Base-by-base conservation (phyloP, 2,888 invertebrate species). In the Junonia oenone region DNA sequence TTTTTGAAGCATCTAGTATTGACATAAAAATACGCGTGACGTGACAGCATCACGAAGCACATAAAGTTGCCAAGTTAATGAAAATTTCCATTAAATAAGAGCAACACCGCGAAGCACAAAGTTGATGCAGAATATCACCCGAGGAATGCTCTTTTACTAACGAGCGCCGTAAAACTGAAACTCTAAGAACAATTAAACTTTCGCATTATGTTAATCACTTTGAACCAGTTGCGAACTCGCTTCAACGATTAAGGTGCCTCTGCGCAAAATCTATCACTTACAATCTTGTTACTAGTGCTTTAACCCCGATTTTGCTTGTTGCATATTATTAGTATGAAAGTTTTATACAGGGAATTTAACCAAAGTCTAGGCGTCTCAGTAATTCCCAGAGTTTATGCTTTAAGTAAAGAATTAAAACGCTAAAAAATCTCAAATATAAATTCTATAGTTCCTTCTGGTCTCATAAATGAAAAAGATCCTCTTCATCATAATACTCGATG, bases 81-180 rank as follows among this genome's bases (percentile, higher is more conserved):
- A 1, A 1, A 15, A 37, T n/a, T 33, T 37, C 35, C 6, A 38
- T 17, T 17, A 11, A 38, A n/a, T 11, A 38, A 38, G 17, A 38
- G 8, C n/a, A n/a, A n/a, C n/a, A n/a, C n/a, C n/a, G n/a, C n/a
- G n/a, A n/a, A n/a, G n/a, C n/a, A n/a, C n/a, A n/a, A n/a, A n/a
- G n/a, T n/a, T n/a, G n/a, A n/a, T n/a, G n/a, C 6, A 29, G 17
- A 48, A 45, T 45, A 49, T 49, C 27, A 55, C 35, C 35, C 35
- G 9, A n/a, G n/a, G 46, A 49, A 55, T 45, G 17, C 33, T 40
- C 17, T 48, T 22, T 45, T 33, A 27, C 17, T 65, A 63, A 67
- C 62, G 58, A 67, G 62, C 61, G 33, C 51, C 17, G 40, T 60
- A 57, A 61, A 59, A 54, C 22, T 45, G 51, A n/a, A 55, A 51